Conservation (phyloP, 2,113 vertebrate genomes). For the Chrysochloris asiatica region DNA sequence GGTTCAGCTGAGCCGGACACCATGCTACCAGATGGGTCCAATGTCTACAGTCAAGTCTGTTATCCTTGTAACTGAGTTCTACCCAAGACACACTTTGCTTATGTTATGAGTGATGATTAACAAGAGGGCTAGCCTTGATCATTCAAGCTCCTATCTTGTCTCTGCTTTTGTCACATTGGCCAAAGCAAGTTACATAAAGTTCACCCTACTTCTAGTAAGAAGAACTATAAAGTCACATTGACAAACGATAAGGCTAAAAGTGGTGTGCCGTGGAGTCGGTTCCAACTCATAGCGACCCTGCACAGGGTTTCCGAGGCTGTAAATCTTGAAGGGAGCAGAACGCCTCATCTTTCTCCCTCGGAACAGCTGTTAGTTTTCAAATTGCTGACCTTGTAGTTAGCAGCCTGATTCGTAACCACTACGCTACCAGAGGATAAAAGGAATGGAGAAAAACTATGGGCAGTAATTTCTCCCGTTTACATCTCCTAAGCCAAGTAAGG, state of each 20-base stretch:
- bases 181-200: accelerated
- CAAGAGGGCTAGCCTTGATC: background rate
- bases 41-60: background rate
- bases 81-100: accelerated
- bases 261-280: no score
- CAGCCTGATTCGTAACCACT: no score
- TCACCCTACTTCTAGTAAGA: no score
- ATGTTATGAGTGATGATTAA: no score
- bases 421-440: background rate
- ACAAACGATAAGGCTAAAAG: background rate
- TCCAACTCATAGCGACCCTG: no score
- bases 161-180: background rate
- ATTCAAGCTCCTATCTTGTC: no score
- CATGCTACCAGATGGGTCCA: no score
- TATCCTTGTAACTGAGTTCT: background rate
- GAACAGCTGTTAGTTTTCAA: no score
- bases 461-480: background rate
- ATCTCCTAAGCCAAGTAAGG: background rate
- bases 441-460: background rate
- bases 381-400: no score
- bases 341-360: no score
- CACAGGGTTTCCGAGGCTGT: no score
- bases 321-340: no score
- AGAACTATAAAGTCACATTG: background rate
- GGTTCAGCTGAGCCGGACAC: background rate